Evolutionary conservation across 1,140 invertebrate genomes (phyloP).

Genomic region (Protaetia brevitarsis): DNA sequence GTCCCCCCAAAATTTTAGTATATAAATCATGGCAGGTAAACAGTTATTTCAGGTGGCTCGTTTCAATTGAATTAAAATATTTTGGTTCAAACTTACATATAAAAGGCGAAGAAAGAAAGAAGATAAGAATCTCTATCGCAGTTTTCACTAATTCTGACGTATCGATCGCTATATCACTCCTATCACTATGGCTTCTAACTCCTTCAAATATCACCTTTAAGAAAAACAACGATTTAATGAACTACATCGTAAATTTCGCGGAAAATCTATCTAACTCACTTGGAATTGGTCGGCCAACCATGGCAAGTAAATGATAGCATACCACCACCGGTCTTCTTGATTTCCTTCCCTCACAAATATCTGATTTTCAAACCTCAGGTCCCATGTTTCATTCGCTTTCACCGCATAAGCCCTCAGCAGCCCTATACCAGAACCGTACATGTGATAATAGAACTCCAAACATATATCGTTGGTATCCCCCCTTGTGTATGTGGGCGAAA

Average conservation of each 20-base stretch:
- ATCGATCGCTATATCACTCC: constrained; percentile 74
- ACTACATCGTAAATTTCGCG: not conserved
- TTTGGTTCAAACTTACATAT: constrained; percentile 33
- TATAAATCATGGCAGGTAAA: too few relatives aligned
- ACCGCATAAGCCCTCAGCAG: constrained; percentile 62
- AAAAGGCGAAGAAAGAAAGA: constrained; percentile 21
- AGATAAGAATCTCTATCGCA: constrained; percentile 37
- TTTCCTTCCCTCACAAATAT: constrained; percentile 63
- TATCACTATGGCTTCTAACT: constrained; percentile 60
- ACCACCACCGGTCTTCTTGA: constrained; percentile 68
- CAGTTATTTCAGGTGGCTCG: too few relatives aligned
- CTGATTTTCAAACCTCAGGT: constrained; percentile 38
- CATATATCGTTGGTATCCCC: constrained; percentile 56
- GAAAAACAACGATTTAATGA: constrained; percentile 22
- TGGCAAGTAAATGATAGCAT: constrained; percentile 54
- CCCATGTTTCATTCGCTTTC: constrained; percentile 49
- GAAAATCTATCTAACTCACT: constrained; percentile 47
- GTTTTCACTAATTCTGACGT: constrained; percentile 52
- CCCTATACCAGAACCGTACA: constrained; percentile 66
- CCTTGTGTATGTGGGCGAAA: constrained; percentile 63
- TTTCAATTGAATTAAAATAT: not conserved
- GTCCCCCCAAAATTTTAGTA: too few relatives aligned
- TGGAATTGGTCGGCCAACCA: constrained; percentile 59
- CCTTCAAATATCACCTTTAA: constrained; percentile 70
- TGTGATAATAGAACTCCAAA: constrained; percentile 75